These are phyloP conservation scores for Sapajus apella DNA, from an alignment of 2,113 vertebrate genomes.

Conservation along the genomic window DNA sequence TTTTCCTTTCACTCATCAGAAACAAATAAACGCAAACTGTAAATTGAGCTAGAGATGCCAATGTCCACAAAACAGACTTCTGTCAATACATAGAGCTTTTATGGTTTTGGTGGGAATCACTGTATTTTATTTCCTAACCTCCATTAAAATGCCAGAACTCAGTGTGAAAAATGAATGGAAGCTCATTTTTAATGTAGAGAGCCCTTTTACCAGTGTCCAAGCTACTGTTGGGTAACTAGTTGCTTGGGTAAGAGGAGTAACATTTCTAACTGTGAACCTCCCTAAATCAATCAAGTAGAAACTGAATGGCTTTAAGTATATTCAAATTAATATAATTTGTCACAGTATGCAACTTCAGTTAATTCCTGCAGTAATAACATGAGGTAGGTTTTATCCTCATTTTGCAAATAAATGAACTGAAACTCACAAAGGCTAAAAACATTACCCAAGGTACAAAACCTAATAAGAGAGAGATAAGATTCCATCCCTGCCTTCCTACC, in stretches of 20 bases:
- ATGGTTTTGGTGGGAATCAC: not conserved
- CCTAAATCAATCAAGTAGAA: slow-evolving; percentile 12
- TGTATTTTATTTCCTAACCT: not conserved
- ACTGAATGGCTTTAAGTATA: not conserved
- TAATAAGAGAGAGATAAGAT: not conserved
- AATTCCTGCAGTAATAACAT: not conserved
- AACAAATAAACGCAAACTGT: not conserved
- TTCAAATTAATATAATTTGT: slow-evolving; percentile 36
- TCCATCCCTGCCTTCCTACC: not conserved
- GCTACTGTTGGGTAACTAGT: not conserved
- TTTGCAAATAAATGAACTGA: slow-evolving; percentile 49
- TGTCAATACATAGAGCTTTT: not conserved
- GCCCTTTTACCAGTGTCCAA: not conserved
- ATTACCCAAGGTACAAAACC: not conserved
- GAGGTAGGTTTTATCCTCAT: not conserved
- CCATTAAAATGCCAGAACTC: not conserved
- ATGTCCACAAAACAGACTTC: not conserved
- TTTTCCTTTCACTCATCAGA: not conserved
- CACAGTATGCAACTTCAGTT: not conserved
- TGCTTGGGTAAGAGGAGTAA: not conserved
- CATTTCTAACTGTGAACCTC: not conserved
- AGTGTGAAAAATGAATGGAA: not conserved
- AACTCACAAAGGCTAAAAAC: not conserved
- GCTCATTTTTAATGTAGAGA: not conserved
- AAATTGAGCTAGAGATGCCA: not conserved